phyloP scores from a whole-genome alignment of 1,140 invertebrate genomes.

The Amyelois transitella region DNA sequence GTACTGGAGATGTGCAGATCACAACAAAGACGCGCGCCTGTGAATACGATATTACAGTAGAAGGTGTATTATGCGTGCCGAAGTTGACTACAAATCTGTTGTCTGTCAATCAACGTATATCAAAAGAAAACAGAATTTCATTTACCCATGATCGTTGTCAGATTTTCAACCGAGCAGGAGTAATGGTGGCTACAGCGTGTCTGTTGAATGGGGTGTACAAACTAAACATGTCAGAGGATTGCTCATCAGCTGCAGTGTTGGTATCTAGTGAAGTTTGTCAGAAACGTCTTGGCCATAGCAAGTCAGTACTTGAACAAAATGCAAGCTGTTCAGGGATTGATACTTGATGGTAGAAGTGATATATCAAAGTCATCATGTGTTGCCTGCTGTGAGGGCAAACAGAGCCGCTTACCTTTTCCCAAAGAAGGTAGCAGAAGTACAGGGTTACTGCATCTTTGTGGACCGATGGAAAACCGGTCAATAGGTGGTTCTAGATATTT shows the following conservation, averaged over 20 bases:
- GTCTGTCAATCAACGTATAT: constrained; percentile 26
- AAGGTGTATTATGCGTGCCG: constrained; percentile 26
- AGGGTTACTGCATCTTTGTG: neutral
- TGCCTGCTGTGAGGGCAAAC: constrained; percentile 5
- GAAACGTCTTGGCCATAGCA: too few relatives aligned
- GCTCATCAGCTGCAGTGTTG: neutral
- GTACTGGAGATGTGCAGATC: constrained; percentile 28
- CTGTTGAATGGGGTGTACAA: neutral
- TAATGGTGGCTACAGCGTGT: neutral
- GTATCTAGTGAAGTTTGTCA: neutral
- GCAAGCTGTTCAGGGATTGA: neutral
- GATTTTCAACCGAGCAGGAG: neutral
- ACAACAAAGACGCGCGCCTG: constrained; percentile 10
- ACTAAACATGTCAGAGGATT: neutral
- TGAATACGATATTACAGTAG: constrained; percentile 18
- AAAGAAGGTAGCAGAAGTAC: neutral
- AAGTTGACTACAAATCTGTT: constrained; percentile 26
- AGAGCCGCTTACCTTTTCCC: constrained; percentile 1
- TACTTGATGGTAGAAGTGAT: neutral
- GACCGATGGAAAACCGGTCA: neutral
- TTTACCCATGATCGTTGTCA: neutral
- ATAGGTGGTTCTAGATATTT: neutral
- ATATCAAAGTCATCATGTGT: neutral
- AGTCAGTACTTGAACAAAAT: neutral
- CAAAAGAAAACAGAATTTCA: constrained; percentile 16